Base-by-base conservation (phyloP, 2,797 vertebrate species). In the Apogon hyalosoma region DNA sequence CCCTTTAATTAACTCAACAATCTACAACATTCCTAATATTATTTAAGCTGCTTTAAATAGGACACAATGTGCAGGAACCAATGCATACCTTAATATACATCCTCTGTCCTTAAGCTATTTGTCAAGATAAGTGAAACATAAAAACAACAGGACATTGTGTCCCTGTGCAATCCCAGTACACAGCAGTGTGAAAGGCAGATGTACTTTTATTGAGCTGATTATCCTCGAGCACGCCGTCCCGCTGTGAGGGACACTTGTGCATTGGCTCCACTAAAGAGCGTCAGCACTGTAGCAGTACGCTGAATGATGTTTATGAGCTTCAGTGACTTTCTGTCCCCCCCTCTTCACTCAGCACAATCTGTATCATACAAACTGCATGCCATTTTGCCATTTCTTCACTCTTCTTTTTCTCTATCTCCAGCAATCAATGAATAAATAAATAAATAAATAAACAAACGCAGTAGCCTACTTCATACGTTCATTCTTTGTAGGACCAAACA, bases 161-260 rank as follows among this genome's bases (percentile, higher is more conserved):
- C 70, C 80, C 67, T 40, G 43, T 47, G 52, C 73, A 57, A 67
- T 65, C 49, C 60, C 68, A 56, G 72, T 69, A 46, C 53, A 79
- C 51, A 79, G 62, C 78, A 69, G 56, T 65, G 69, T 63, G 60
- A 83, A 70, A 79, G 69, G 78, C 80, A 88, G 79, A 89, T 85
- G 75, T 62, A 78, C 77, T 84, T 88, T 91, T 88, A 87, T 82
- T 84, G 81, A 88, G 78, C 66, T 79, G 82, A 88, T 90, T 87
- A 88, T 82, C 61, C 67, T 80, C 63, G 15, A 82, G 80, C 80
- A 85, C 77, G 55, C 62, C 60, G 64, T 80, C 87, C 83, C 64
- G 51, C 81, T 88, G 83, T 57, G 81, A 87, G 66, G 38, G 76
- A 83, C 62, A 67, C 70, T 77, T 71, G 69, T 70, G 57, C 52